Conservation (phyloP, 2,888 invertebrate species). For the Rhagonycha fulva region DNA sequence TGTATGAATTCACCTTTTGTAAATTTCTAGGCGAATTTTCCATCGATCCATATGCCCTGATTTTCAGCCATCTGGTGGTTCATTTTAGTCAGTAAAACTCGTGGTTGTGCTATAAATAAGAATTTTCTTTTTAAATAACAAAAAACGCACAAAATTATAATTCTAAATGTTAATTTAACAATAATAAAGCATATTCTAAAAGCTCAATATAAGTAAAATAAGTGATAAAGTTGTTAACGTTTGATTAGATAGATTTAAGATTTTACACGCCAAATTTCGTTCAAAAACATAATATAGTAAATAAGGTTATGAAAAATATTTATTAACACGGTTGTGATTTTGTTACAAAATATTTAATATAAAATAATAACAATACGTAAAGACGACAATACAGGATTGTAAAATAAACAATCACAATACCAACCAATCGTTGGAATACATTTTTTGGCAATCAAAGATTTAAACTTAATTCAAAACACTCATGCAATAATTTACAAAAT, state of each 20-base stretch:
- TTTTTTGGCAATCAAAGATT: background rate
- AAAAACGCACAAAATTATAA: slow-evolving; percentile 2
- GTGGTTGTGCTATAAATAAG: slow-evolving; percentile 27
- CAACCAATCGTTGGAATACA: background rate
- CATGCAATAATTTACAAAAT: background rate
- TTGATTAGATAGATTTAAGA: background rate
- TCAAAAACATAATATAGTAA: background rate
- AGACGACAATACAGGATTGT: background rate
- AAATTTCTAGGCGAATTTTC: slow-evolving; percentile 8
- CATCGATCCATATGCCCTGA: slow-evolving; percentile 14
- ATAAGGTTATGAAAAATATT: background rate
- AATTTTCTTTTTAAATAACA: background rate
- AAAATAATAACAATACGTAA: background rate
- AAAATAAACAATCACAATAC: background rate
- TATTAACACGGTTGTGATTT: background rate
- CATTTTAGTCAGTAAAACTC: slow-evolving; percentile 14
- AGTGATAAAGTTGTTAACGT: background rate
- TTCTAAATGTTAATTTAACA: background rate
- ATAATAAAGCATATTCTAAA: background rate
- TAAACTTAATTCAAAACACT: background rate
- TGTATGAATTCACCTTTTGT: background rate
- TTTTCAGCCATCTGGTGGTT: slow-evolving; percentile 23
- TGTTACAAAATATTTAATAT: background rate
- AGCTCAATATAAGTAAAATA: background rate
- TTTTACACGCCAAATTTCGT: background rate